These are phyloP conservation scores for Drosophila limbata DNA, from an alignment of 2,888 invertebrate genomes.

Conservation along the genomic window DNA sequence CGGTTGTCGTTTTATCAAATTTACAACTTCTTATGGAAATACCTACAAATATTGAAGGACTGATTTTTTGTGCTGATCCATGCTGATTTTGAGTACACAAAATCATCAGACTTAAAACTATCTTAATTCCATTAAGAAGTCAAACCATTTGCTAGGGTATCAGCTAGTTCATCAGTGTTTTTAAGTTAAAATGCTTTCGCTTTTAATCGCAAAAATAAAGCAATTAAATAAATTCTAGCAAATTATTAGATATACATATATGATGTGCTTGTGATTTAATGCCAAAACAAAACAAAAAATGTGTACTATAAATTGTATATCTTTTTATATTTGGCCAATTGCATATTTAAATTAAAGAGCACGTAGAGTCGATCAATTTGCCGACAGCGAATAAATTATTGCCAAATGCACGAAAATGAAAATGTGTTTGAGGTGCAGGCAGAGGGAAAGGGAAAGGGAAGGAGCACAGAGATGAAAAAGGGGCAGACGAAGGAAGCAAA, in stretches of 20 bases:
- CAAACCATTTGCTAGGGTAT: too few species aligned
- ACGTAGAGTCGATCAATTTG: background rate
- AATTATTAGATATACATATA: background rate
- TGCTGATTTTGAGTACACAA: too few species aligned
- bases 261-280: background rate
- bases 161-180: background rate
- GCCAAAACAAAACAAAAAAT: background rate
- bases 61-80: too few species aligned
- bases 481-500: background rate
- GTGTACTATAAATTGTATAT: background rate
- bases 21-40: too few species aligned
- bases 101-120: too few species aligned
- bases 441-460: too few species aligned
- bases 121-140: too few species aligned
- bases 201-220: background rate
- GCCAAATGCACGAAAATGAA: background rate
- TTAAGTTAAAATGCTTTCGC: background rate
- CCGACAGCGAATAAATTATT: background rate
- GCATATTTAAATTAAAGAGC: background rate
- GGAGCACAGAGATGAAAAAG: background rate
- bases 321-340: background rate
- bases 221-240: background rate
- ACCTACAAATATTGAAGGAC: too few species aligned
- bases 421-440: background rate
- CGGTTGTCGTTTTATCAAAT: too few species aligned